Evolutionary conservation across 2,797 vertebrate genomes (phyloP).

Genomic region (Coccyzus lansbergi): DNA sequence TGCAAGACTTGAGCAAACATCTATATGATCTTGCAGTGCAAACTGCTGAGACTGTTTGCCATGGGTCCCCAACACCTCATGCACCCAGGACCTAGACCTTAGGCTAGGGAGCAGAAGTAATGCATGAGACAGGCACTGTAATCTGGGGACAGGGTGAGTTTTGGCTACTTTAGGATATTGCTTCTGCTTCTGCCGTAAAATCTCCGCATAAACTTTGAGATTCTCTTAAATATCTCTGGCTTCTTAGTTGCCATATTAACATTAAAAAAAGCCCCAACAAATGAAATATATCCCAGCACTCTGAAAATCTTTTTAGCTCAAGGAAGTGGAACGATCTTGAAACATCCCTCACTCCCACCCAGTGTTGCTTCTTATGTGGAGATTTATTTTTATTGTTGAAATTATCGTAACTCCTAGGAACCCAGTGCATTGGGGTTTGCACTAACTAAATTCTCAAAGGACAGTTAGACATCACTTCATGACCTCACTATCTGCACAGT

Average conservation of each 20-base stretch:
- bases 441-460: not conserved
- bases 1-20: not conserved
- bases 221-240: not conserved
- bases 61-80: not conserved
- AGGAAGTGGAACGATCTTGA: not conserved
- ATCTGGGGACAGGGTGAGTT: not conserved
- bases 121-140: not conserved
- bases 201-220: not conserved
- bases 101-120: not conserved
- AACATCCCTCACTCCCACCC: not conserved
- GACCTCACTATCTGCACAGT: not conserved
- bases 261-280: too few species aligned
- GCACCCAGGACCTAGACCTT: not conserved
- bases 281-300: not conserved
- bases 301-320: not conserved
- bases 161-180: not conserved
- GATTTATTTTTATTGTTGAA: not conserved
- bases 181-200: not conserved
- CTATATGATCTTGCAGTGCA: not conserved
- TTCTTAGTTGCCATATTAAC: not conserved
- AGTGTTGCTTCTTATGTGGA: not conserved
- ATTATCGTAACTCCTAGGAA: not conserved
- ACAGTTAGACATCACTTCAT: not conserved
- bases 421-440: not conserved
- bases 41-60: not conserved